Percentiles rank a stretch among this genome's conserved stretches.
Conservation (phyloP, 2,113 vertebrate genomes). For the Riparia riparia region DNA sequence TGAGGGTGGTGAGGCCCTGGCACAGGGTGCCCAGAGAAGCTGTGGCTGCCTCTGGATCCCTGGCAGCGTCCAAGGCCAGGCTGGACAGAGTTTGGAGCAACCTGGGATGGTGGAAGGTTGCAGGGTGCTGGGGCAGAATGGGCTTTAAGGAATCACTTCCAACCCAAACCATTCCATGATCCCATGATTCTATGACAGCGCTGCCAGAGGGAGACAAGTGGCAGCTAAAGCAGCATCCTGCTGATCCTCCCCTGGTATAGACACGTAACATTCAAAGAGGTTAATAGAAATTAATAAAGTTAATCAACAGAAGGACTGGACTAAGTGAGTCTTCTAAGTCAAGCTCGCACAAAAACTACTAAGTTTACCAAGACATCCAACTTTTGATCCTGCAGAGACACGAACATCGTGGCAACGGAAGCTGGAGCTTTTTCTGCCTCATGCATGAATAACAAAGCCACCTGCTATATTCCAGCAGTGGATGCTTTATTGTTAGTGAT, state of each 20-base stretch:
- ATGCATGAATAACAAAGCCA: conserved; percentile 62
- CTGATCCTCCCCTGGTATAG: neutral
- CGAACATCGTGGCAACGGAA: neutral
- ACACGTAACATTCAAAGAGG: fast-evolving
- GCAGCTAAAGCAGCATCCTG: neutral
- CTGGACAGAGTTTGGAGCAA: fast-evolving
- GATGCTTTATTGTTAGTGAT: conserved; percentile 60
- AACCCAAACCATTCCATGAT: neutral
- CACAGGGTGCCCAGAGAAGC: fast-evolving
- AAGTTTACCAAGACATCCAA: neutral
- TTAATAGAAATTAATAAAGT: neutral
- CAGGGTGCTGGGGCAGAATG: fast-evolving
- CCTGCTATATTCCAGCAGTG: conserved; percentile 48
- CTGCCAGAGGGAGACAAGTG: neutral
- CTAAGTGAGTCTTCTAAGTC: neutral
- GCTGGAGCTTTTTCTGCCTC: conserved; percentile 14
- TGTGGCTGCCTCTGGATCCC: neutral
- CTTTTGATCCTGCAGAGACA: neutral
- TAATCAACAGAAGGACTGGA: neutral
- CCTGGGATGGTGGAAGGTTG: neutral
- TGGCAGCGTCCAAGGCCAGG: neutral
- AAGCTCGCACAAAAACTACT: neutral
- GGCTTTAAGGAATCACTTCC: neutral
- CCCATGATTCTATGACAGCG: neutral
- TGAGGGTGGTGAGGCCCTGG: neutral